Evolutionary conservation across 2,888 invertebrate species (phyloP).

Genomic region (Marasmarcha lunaedactyla): DNA sequence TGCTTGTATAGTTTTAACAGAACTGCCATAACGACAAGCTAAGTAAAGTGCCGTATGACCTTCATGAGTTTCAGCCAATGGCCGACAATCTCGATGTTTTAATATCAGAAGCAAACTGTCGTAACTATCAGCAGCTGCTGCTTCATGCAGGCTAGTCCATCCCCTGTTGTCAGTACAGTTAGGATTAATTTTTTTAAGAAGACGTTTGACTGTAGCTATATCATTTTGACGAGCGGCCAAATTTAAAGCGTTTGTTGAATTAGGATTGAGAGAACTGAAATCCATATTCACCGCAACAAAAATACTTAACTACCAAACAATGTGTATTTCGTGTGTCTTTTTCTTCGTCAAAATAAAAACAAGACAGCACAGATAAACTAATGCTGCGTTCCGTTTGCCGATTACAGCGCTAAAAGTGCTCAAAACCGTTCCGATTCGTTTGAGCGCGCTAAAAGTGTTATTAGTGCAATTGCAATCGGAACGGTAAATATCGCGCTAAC

Average conservation of each 20-base stretch:
- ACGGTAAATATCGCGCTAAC: too few species aligned
- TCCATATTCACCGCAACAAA: slow-evolving; percentile 32
- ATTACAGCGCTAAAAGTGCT: too few species aligned
- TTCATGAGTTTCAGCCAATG: slow-evolving; percentile 51
- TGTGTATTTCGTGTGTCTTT: too few species aligned
- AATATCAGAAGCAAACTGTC: slow-evolving; percentile 43
- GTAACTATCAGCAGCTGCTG: slow-evolving; percentile 49
- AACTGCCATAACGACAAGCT: slow-evolving; percentile 42
- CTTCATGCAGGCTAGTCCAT: slow-evolving; percentile 67
- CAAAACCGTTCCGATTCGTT: too few species aligned
- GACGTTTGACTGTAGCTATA: slow-evolving; percentile 30
- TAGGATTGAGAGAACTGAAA: slow-evolving; percentile 64
- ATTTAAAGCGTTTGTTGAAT: slow-evolving; percentile 50
- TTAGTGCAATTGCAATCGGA: too few species aligned
- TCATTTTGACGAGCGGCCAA: slow-evolving; percentile 55
- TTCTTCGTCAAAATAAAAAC: too few species aligned
- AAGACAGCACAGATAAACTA: too few species aligned
- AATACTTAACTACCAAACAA: not conserved
- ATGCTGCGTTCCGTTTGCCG: too few species aligned
- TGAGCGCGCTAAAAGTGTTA: too few species aligned
- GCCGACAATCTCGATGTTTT: slow-evolving; percentile 36
- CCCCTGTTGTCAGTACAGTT: slow-evolving; percentile 63
- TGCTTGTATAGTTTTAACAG: slow-evolving; percentile 37
- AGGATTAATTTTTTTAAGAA: slow-evolving; percentile 52
- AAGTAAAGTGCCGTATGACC: slow-evolving; percentile 60